These are phyloP conservation scores for Meleagris gallopavo DNA, from an alignment of 2,113 vertebrate species.

Conservation along the genomic window DNA sequence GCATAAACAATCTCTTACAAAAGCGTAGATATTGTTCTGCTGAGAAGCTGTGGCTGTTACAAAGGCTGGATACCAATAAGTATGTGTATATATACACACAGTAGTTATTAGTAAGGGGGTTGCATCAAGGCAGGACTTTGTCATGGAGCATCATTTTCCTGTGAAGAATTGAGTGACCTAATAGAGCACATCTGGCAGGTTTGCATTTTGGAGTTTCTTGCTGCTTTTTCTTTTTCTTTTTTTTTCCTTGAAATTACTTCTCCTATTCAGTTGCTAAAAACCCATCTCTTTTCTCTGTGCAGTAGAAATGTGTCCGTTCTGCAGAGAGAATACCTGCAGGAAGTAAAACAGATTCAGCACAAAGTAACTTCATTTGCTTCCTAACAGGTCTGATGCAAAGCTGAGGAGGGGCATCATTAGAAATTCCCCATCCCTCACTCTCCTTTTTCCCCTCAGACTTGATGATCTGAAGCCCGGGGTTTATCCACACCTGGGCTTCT, in stretches of 20 bases:
- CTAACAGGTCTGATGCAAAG: background rate
- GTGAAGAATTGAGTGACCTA: background rate
- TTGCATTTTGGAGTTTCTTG: background rate
- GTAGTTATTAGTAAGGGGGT: background rate
- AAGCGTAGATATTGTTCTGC: rapidly evolving
- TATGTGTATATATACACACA: background rate
- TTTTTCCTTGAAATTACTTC: background rate
- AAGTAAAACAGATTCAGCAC: background rate
- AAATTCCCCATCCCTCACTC: background rate
- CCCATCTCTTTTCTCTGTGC: background rate
- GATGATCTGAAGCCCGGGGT: background rate
- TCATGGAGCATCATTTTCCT: rapidly evolving
- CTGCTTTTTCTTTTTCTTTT: background rate
- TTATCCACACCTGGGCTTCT: background rate
- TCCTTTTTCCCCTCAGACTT: background rate
- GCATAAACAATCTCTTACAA: background rate
- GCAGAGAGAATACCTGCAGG: background rate
- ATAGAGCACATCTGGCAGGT: background rate
- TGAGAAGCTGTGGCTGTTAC: background rate
- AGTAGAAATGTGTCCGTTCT: background rate
- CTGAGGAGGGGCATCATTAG: background rate
- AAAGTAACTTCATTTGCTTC: background rate
- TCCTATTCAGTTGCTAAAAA: background rate
- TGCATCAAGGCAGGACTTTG: background rate
- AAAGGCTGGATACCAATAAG: background rate